Percentiles rank a stretch among this genome's conserved stretches.
Conservation (phyloP, 2,113 vertebrate genomes). For the Pardalotus punctatus region DNA sequence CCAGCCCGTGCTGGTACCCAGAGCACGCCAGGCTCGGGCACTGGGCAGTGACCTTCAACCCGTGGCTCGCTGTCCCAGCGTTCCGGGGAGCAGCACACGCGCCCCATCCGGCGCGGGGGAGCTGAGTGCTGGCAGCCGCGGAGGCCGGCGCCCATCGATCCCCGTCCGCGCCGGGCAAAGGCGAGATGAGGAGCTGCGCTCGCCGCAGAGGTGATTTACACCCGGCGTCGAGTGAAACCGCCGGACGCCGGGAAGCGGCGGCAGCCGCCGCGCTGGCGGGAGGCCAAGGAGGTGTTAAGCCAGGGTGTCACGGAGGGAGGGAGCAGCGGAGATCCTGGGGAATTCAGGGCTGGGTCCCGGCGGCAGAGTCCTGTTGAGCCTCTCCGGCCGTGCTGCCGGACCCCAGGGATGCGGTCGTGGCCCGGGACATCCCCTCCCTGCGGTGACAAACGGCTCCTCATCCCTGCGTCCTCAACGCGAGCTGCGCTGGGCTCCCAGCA, state of each 20-base stretch:
- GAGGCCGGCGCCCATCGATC: not conserved
- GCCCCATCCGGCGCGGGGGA: not conserved
- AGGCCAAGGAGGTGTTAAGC: not conserved
- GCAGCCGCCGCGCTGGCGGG: not conserved
- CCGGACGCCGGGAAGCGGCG: not conserved
- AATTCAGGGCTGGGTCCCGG: no score
- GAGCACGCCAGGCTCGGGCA: fast-evolving
- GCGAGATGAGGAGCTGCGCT: not conserved
- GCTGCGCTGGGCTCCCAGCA: fast-evolving
- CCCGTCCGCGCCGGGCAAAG: not conserved
- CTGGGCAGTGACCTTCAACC: not conserved
- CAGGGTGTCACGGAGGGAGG: fast-evolving
- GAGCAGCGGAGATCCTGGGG: fast-evolving
- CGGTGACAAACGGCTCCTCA: not conserved
- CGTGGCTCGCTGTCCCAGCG: fast-evolving
- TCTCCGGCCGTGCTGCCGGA: not conserved
- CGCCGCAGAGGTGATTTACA: not conserved
- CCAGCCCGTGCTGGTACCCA: not conserved
- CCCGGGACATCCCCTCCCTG: not conserved
- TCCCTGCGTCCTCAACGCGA: fast-evolving
- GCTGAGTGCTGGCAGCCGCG: not conserved
- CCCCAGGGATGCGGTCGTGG: not conserved
- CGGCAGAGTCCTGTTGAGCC: fast-evolving
- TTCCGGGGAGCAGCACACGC: not conserved
- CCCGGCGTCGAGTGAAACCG: not conserved